Evolutionary conservation across 2,888 invertebrate genomes (phyloP), one percentile per base, ranked within the genome.

Genomic region (Mythimna impura): DNA sequence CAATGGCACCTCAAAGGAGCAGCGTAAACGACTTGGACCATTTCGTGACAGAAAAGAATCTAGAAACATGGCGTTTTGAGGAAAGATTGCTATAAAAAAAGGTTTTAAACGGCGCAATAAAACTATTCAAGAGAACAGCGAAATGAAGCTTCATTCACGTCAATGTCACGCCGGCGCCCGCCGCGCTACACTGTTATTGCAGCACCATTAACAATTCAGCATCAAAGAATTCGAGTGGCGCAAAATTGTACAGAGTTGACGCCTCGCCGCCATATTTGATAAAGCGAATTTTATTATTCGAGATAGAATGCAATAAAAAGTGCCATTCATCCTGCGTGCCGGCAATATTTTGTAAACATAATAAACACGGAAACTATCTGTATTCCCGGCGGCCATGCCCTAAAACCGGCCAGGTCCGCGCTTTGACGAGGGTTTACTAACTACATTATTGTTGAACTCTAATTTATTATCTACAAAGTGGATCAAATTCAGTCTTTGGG

Each of bases 301-400:
- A 78, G 66, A 80, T 72, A 86, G 68, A 85, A 78, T 85, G 85
- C 83, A 85, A 85, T 86, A 85, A 85, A 85, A 85, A 78, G 61
- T 74, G 71, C 72, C 70, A 85, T 85, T 82, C 76, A 82, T 85
- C 85, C 70, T 66, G 73, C 71, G 69, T 50, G 70, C 62, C 25
- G 61, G 74, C 74, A 65, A 71, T 82, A 73, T 82, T 78, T 86
- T 80, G 82, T 80, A 78, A 82, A 84, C 75, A 82, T 86, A 60
- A 73, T 76, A 75, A 65, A 76, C 66, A 66, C 66, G 77, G 77
- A 50, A 74, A 85, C 76, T 82, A 67, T 82, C 66, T 61, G 55
- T 72, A 74, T 73, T 78, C 78, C 76, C 76, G 71, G 65, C 70
- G 78, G 85, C 30, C 65, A 25, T 68, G 80, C 22, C 76, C 72